These are phyloP conservation scores for Paramormyrops kingsleyae DNA, from an alignment of 2,113 vertebrate species.

Conservation along the genomic window DNA sequence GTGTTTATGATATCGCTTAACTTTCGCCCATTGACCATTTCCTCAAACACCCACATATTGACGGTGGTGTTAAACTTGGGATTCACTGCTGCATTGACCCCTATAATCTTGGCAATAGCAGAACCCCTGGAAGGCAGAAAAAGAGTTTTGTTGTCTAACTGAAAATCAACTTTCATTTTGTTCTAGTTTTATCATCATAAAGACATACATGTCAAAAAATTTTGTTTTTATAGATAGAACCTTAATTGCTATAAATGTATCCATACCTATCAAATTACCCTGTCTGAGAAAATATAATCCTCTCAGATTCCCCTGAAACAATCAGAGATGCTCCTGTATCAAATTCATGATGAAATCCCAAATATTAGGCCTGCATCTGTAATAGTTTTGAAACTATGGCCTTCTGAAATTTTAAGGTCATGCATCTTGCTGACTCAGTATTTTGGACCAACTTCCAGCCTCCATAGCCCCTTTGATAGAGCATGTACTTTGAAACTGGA, in stretches of 20 bases:
- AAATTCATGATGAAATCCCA: neutral
- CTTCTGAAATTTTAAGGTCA: neutral
- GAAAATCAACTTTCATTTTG: neutral
- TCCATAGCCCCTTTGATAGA: neutral
- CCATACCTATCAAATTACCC: neutral
- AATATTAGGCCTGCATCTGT: neutral
- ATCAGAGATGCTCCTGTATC: neutral
- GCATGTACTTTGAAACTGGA: neutral
- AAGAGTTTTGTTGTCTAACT: neutral
- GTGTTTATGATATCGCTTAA: conserved; percentile 92
- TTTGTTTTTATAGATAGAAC: neutral
- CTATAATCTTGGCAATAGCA: conserved; percentile 89
- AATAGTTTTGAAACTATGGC: neutral
- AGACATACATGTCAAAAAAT: neutral
- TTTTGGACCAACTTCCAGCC: neutral
- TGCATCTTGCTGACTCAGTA: neutral
- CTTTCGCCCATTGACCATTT: conserved; percentile 72
- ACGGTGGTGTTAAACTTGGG: conserved; percentile 72
- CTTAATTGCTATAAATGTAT: neutral
- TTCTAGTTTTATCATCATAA: neutral
- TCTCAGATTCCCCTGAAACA: neutral
- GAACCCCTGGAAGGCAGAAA: conserved; percentile 72
- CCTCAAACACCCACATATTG: conserved; percentile 96
- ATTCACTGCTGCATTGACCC: conserved; percentile 69
- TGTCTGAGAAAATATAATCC: neutral